Conservation (phyloP, 2,888 invertebrate species). For the Linyphia triangularis region DNA sequence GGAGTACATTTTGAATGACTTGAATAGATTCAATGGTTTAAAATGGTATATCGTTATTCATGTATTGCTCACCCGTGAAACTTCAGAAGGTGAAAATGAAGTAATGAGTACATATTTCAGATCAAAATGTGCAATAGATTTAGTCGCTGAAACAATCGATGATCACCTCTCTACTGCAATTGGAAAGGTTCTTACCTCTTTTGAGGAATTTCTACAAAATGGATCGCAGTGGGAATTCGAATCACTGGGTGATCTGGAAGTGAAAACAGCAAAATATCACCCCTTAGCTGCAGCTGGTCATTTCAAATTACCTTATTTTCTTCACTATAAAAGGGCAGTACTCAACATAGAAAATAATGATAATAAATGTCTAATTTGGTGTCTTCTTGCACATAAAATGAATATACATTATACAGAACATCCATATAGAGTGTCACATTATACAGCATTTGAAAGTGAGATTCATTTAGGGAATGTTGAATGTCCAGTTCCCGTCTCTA, state of each 20-base stretch:
- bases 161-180: too few species aligned
- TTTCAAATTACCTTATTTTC: not conserved
- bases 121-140: too few species aligned
- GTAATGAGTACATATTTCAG: too few species aligned
- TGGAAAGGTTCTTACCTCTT: too few species aligned
- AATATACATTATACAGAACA: not conserved
- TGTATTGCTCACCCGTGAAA: too few species aligned
- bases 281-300: not conserved
- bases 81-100: too few species aligned
- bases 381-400: conserved; percentile 3
- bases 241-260: not conserved
- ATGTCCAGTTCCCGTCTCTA: not conserved
- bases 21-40: too few species aligned
- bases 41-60: too few species aligned
- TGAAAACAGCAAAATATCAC: not conserved
- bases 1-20: too few species aligned
- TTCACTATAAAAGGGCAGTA: not conserved
- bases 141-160: too few species aligned
- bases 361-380: conserved; percentile 8
- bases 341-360: conserved; percentile 23
- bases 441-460: not conserved
- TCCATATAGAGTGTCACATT: not conserved
- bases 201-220: too few species aligned
- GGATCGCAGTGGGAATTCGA: conserved; percentile 19
- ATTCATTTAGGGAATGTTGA: not conserved